phyloP scores from a whole-genome alignment of 2,113 vertebrate species.

The Saguinus midas region DNA sequence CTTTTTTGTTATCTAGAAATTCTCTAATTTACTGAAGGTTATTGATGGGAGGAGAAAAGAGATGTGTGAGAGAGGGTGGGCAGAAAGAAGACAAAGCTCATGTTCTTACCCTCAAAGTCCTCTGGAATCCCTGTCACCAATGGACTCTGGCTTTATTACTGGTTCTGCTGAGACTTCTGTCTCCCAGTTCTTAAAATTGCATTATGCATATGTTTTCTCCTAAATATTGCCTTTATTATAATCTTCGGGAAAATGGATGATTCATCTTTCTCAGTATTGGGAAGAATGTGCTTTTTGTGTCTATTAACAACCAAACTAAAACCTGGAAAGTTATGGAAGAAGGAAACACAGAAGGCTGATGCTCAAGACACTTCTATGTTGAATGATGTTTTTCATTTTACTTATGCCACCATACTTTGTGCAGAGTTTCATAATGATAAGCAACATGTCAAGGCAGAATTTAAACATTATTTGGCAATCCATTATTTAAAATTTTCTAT shows the following conservation, averaged over 20 bases:
- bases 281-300: neutral
- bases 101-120: neutral
- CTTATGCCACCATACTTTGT: neutral
- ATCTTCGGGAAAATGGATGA: neutral
- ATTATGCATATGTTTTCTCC: neutral
- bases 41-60: neutral
- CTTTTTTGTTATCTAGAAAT: neutral
- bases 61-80: neutral
- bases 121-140: neutral
- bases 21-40: neutral
- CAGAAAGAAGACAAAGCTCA: neutral
- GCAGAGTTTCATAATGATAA: neutral
- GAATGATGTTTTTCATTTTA: neutral
- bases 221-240: neutral
- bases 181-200: neutral
- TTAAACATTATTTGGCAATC: neutral
- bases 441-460: neutral
- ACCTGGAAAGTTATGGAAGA: neutral
- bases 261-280: neutral
- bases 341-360: neutral
- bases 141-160: neutral
- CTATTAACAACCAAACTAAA: neutral
- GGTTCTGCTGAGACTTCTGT: neutral
- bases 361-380: neutral
- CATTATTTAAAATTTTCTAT: neutral